Base-by-base conservation (phyloP, 2,888 invertebrate species). In the Cataglyphis cursor region DNA sequence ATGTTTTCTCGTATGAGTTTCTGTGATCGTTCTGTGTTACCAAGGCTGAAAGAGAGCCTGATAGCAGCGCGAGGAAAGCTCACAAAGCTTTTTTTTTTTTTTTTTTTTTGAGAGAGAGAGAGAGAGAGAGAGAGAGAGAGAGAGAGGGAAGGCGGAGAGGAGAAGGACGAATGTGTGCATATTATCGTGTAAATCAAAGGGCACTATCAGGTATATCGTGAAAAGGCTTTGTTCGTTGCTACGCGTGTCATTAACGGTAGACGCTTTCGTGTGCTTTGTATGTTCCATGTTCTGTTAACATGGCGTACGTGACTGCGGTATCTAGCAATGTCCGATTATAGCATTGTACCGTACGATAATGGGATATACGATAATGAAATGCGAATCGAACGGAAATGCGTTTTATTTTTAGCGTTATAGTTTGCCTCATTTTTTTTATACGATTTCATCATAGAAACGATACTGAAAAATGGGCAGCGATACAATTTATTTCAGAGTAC, bases 281-380 rank as follows among this genome's bases (percentile, higher is more conserved):
- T 51, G 70, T 5, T n/a, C 54, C 41, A 21, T n/a, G 31, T 65
- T 31, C 48, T 21, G 24, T 9, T 10, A 44, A 44, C 35, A 35
- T 35, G 31, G 15, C 65, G 28, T 70, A 68, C 68, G 68, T 76
- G 65, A 54, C 51, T 24, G 31, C 44, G 44, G 35, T 41, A 68
- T 44, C 68, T 76, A 54, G 38, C 38, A 41, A 76, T 62, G 76
- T 54, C 76, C 68, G 68, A 76, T 76, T 76, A 57, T 54, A 44
- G 48, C 41, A 76, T 68, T 76, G 70, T 57, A 3, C 41, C 41
- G 68, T 57, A 41, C 41, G 38, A 76, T 68, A 76, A 76, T 54
- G 38, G 68, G 28, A 76, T 57, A 28, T 57, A 21, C 24, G 54
- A 74, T 84, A 74, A 83, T 83, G 65, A 70, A 61, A 73, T 66